Percentiles rank a stretch among this genome's conserved stretches.
Conservation (phyloP, 1,140 invertebrate genomes). For the Orussus abietinus region DNA sequence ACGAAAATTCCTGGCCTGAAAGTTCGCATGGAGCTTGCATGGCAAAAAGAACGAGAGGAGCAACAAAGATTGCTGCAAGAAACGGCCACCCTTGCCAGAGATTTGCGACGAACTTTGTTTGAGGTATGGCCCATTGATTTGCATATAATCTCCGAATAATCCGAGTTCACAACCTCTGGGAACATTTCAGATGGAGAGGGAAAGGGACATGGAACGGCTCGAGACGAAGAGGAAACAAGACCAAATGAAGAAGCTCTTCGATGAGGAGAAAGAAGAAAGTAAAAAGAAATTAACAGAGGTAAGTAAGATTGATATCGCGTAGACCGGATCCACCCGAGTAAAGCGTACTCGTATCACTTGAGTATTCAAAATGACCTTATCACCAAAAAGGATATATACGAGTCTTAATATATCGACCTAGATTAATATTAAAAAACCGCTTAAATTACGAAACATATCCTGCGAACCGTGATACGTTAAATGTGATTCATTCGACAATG, state of each 20-base stretch:
- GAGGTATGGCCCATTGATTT: slow-evolving; percentile 57
- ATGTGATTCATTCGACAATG: no score
- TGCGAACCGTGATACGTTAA: no score
- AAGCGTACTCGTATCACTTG: no score
- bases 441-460: no score
- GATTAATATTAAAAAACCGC: no score
- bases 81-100: slow-evolving; percentile 84
- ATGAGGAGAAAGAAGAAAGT: slow-evolving; percentile 86
- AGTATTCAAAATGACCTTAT: no score
- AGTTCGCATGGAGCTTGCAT: slow-evolving; percentile 87
- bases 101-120: slow-evolving; percentile 81
- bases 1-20: slow-evolving; percentile 81
- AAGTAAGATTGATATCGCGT: no score
- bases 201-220: slow-evolving; percentile 82
- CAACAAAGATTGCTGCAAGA: slow-evolving; percentile 86
- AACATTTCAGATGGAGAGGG: slow-evolving; percentile 68
- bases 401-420: no score
- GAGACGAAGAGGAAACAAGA: slow-evolving; percentile 82
- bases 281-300: slow-evolving; percentile 75
- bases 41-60: slow-evolving; percentile 93
- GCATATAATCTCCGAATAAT: slow-evolving; percentile 5
- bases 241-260: slow-evolving; percentile 75
- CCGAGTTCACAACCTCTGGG: slow-evolving; percentile 9
- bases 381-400: no score
- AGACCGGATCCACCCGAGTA: no score